A percentile compares a stretch with the other conserved stretches of the same genome.
These are phyloP conservation scores for Forbesichthys agassizii DNA, from an alignment of 2,113 vertebrate species.

Conservation along the genomic window DNA sequence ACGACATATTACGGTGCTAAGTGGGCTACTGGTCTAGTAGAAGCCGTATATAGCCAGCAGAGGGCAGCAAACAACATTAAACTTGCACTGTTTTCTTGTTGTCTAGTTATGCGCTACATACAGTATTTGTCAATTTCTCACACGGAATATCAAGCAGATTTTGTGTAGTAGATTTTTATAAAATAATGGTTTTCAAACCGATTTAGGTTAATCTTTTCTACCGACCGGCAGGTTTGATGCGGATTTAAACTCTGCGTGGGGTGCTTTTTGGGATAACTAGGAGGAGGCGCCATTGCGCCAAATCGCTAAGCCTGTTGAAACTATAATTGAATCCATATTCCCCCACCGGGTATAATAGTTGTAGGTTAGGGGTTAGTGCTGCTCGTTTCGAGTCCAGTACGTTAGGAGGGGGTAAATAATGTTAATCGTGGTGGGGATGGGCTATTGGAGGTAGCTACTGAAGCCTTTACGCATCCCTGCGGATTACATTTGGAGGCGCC, in stretches of 20 bases:
- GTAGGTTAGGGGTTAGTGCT: conserved; percentile 26
- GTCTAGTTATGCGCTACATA: too few relatives aligned
- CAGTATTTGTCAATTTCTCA: too few relatives aligned
- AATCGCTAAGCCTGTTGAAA: conserved; percentile 24
- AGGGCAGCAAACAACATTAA: not conserved
- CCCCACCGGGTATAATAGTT: conserved; percentile 40
- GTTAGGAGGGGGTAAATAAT: conserved; percentile 5
- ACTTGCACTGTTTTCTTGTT: not conserved
- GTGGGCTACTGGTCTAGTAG: too few relatives aligned
- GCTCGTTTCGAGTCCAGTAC: conserved; percentile 8
- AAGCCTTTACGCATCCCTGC: conserved; percentile 12
- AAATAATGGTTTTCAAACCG: not conserved
- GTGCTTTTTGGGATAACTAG: not conserved
- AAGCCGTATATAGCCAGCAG: not conserved
- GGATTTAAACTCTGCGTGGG: not conserved
- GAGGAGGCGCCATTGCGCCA: conserved; percentile 60
- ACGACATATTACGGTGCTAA: too few relatives aligned
- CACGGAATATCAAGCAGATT: too few relatives aligned
- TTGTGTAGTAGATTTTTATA: not conserved
- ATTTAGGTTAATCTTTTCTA: not conserved
- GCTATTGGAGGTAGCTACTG: conserved; percentile 20
- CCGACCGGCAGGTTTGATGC: conserved; percentile 36
- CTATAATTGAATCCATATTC: conserved; percentile 17
- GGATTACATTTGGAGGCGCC: conserved; percentile 38
- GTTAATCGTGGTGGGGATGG: conserved; percentile 15